Base-by-base conservation (phyloP, 1,140 invertebrate species). In the Medauroidea extradentata region DNA sequence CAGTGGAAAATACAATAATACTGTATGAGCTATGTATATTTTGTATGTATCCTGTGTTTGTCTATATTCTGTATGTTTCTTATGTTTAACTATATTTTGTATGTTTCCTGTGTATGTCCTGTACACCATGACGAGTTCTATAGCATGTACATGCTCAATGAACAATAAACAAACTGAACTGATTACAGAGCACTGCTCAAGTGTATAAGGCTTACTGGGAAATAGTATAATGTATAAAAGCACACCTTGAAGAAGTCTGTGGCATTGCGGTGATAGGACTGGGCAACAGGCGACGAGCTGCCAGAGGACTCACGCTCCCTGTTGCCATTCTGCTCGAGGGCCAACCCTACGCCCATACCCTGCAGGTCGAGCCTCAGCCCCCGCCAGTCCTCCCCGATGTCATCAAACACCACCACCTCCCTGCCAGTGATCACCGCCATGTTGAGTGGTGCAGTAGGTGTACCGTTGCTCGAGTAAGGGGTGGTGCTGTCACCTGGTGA, bases 391-490 rank as follows among this genome's bases (percentile, higher is more conserved):
- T 81, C 81, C 60, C 85, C 89, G 61, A 90, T 90, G 67, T 91
- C 89, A 69, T 91, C 89, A 72, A 91, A 91, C 21, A 91, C 87
- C 41, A 90, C 85, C 9, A 90, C 85, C 69, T 89, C 85, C 16
- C 85, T 85, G 49, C 84, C 84, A 61, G 80, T 81, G n/a, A 85
- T 81, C n/a, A 62, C 56, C 16, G 58, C 54, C 42, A 63, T 63
- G 53, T 66, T 53, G 16, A 53, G 27, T n/a, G 51, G 16, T n/a
- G 24, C 13, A 1, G 55, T 13, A 2, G 55, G 25, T 18, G 24
- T 25, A 11, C 29, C 13, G 24, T 46, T 75, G 5, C 16, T 8
- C 43, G 16, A 16, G 1, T n/a, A n/a, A n/a, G n/a, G 1, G 16
- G 16, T 21, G 1, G 1, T 14, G 21, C 48, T 18, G 21, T 23